These are phyloP conservation scores for Papio anubis DNA, from an alignment of 2,113 vertebrate species.

Conservation along the genomic window DNA sequence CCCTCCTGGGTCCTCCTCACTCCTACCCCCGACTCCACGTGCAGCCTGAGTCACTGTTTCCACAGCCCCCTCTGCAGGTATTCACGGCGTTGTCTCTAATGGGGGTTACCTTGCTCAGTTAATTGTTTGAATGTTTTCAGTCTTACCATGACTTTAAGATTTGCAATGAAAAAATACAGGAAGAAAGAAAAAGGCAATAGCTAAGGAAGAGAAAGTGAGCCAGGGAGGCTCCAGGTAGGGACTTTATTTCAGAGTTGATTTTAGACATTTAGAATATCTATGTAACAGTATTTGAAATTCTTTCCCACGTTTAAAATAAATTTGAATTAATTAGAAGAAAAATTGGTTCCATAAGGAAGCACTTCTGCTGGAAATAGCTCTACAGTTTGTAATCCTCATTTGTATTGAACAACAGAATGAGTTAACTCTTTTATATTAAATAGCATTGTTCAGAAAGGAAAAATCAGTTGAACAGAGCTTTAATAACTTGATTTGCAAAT, in stretches of 20 bases:
- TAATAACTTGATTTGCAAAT: not conserved
- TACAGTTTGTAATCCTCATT: not conserved
- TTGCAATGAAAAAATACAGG: not conserved
- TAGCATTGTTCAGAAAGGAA: not conserved
- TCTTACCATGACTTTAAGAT: not conserved
- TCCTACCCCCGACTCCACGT: not conserved
- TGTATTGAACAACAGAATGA: not conserved
- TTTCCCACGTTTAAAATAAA: not conserved
- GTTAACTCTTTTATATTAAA: not conserved
- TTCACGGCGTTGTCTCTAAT: not conserved
- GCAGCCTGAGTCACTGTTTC: not conserved
- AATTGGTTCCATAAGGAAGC: not conserved
- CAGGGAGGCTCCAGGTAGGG: not conserved
- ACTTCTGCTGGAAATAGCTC: not conserved
- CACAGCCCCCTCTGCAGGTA: not conserved
- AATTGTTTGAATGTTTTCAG: not conserved
- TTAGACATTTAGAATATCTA: not conserved
- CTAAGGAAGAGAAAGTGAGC: not conserved
- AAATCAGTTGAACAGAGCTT: not conserved
- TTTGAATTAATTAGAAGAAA: not conserved
- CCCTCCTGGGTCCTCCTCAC: not conserved
- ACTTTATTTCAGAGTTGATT: not conserved
- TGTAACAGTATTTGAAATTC: not conserved
- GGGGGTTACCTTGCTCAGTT: not conserved
- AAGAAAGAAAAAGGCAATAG: not conserved